phyloP scores from a whole-genome alignment of 2,888 invertebrate genomes.

The Drosophila fungiperda region DNA sequence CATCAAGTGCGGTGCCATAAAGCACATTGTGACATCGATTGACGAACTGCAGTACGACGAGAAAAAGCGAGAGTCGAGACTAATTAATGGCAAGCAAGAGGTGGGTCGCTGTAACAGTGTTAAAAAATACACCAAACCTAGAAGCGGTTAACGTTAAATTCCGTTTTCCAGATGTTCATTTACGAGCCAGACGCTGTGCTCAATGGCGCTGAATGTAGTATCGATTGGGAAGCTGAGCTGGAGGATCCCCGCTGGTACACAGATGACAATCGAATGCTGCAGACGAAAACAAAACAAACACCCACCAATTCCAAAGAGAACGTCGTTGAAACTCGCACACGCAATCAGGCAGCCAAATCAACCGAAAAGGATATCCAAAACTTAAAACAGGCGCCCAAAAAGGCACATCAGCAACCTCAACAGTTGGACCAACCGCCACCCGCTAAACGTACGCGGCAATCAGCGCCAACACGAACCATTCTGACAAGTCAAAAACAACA shows the following conservation, averaged over 20 bases:
- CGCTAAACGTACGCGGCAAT: constrained; percentile 30
- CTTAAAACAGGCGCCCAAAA: not conserved
- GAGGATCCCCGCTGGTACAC: constrained; percentile 82
- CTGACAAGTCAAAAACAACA: constrained; percentile 45
- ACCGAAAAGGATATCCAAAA: not conserved
- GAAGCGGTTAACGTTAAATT: not conserved
- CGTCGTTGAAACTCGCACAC: constrained; percentile 24
- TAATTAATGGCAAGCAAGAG: constrained; percentile 67
- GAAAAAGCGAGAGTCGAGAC: constrained; percentile 49
- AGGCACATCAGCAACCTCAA: not conserved
- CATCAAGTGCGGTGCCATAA: constrained; percentile 58
- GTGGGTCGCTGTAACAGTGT: constrained; percentile 30
- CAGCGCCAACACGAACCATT: constrained; percentile 42
- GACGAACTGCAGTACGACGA: constrained; percentile 58
- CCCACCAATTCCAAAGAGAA: constrained; percentile 75
- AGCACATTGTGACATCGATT: constrained; percentile 49
- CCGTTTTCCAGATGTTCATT: constrained; percentile 60
- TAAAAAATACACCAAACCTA: not conserved
- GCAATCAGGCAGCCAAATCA: not conserved
- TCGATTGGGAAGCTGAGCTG: constrained; percentile 78
- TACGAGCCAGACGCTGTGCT: constrained; percentile 73
- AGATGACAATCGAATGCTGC: constrained; percentile 17
- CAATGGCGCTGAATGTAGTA: constrained; percentile 27
- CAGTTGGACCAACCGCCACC: not conserved
- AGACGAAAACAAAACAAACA: constrained; percentile 47